phyloP scores from a whole-genome alignment of 2,113 vertebrate species.

The Gopherus evgoodei region DNA sequence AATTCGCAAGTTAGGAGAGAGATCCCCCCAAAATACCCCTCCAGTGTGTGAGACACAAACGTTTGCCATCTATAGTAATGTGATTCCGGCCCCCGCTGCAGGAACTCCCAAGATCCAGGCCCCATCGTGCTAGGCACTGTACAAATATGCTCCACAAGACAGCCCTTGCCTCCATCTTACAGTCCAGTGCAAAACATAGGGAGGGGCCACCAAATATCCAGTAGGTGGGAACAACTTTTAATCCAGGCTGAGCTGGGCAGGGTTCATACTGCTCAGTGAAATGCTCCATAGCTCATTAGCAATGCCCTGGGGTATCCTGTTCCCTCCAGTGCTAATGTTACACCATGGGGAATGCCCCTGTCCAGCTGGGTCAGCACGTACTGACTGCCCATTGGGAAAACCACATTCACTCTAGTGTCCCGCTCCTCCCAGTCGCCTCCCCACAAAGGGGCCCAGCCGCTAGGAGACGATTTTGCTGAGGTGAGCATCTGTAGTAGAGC shows the following conservation, averaged over 20 bases:
- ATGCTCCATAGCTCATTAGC: not conserved
- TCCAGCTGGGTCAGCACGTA: not conserved
- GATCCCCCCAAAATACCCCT: not conserved
- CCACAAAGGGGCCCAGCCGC: not conserved
- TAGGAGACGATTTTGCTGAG: not conserved
- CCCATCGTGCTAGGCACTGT: fast-evolving
- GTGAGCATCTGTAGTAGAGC: not conserved
- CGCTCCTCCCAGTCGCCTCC: not conserved
- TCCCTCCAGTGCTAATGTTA: not conserved
- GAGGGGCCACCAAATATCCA: not conserved
- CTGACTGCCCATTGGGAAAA: not conserved
- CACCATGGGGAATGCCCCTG: not conserved
- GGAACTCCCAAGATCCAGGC: not conserved
- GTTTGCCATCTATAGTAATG: not conserved
- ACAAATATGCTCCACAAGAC: not conserved
- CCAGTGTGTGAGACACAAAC: not conserved
- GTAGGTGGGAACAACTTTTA: not conserved
- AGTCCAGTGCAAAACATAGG: not conserved
- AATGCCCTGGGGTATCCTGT: not conserved
- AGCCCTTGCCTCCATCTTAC: not conserved
- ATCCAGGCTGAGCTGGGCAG: not conserved
- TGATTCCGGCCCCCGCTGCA: not conserved
- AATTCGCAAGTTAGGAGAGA: not conserved
- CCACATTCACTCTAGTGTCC: not conserved
- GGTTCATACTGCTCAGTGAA: not conserved